Evolutionary conservation across 2,888 invertebrate genomes (phyloP), one percentile per base, ranked within the genome.

Genomic region (Malacosoma neustria): DNA sequence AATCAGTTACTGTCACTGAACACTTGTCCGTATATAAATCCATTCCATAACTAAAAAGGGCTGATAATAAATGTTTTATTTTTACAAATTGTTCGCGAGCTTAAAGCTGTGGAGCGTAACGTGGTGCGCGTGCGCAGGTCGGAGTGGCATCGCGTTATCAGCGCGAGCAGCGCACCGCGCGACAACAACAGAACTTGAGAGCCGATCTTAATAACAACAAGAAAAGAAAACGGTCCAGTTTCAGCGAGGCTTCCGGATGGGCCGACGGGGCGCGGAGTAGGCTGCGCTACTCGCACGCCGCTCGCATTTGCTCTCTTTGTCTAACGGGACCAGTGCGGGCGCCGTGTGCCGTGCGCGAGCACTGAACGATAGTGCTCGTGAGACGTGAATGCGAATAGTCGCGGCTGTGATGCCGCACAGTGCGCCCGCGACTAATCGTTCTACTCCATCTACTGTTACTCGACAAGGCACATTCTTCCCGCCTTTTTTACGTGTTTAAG

Each of bases 211-310:
- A 84, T 84, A 84, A 82, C 77, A 84, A 85, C 84, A 85, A 84
- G 84, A 84, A 85, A 85, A 85, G 84, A 85, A 85, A 84, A 85
- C 85, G 85, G 85, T 84, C 85, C 85, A 85, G 85, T 85, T 85
- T 85, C 85, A 85, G 85, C 72, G 69, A 72, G 82, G 80, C 84
- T 84, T 85, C 84, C 84, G 84, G 84, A 82, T 82, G 82, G 80
- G 72, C 74, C 75, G 70, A 72, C 74, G 73, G 76, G 67, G 74
- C 73, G 73, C 71, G 72, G 69, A 63, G 52, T 52, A 49, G 50
- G 53, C 54, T 42, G 62, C 58, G 66, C 70, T 68, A 58, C 69
- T 79, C 79, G 54, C 72, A 61, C 74, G 45, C 57, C 53, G 55
- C 48, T 43, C 50, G 49, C 49, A 52, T 61, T 65, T 70, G 58